Evolutionary conservation across 2,113 vertebrate genomes (phyloP), one percentile per base, ranked within the genome.

Genomic region (Trochalopteron elliotii): DNA sequence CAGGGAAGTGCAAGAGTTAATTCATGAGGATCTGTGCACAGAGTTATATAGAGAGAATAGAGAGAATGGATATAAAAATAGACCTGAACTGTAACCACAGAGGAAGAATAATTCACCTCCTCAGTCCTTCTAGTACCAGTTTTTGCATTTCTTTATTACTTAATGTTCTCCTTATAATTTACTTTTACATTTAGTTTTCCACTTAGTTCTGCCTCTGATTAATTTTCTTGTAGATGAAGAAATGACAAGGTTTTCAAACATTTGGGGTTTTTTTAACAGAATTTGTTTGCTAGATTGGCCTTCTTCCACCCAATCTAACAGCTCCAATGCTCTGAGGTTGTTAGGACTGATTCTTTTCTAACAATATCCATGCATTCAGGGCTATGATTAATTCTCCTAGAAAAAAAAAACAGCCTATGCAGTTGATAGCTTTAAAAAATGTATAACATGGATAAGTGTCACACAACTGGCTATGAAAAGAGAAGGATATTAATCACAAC

Each of bases 341-440:
- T 94, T 94, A 93, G 70, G 45, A 70, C 61, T 85, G 88, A 83
- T 83, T 95, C 70, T 88, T 80, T 92, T 74, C 90, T 80, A 86
- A 50, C 50, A 53, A 47, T 55, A 90, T 80, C 57, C 40, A 37
- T 77, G 82, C 50, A 88, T 90, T 90, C 59, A 77, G 30, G 67
- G 55, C 28, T 83, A 23, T 94, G 76, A 96, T 86, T 94, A 80
- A 77, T 88, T 91, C 35, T 90, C 21, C 30, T 45, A 67, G 72
- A 7, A 55, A 85, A 90, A 76, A 70, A 60, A 77, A 45, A 45
- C 42, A 74, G 74, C 35, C 68, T 52, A 42, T 78, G 79, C 39
- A 83, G 59, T 81, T 89, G 59, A 65, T 93, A 52, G 50, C 72
- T 89, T 90, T 83, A 77, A 93, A 91, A 94, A 92, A 67, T 75